Percentiles rank a stretch among this genome's conserved stretches.
Evolutionary conservation across 2,797 vertebrate species (phyloP).

Genomic region (Bucorvus abyssinicus): DNA sequence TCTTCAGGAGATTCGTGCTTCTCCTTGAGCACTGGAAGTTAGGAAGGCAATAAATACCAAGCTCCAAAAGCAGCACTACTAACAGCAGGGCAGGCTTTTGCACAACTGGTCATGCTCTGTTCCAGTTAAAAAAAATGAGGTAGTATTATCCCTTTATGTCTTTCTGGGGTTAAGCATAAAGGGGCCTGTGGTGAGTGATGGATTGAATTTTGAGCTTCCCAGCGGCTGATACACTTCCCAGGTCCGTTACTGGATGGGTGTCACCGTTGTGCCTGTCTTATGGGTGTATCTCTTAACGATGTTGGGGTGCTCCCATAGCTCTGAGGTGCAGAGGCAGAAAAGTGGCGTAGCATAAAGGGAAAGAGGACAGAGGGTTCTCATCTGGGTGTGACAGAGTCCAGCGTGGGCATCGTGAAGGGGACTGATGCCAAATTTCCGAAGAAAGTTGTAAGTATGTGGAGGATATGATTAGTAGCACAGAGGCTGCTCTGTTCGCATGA

Average conservation of each 20-base stretch:
- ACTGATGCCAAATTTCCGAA: neutral
- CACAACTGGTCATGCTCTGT: neutral
- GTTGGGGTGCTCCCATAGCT: neutral
- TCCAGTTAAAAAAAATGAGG: neutral
- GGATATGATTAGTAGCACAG: neutral
- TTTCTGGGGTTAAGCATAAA: neutral
- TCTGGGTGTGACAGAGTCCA: neutral
- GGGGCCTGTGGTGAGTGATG: neutral
- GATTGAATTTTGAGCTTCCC: neutral
- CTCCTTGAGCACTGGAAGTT: neutral
- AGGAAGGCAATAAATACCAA: neutral
- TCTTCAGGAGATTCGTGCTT: neutral
- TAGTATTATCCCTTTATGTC: neutral
- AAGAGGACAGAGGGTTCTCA: neutral
- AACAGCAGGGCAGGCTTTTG: neutral
- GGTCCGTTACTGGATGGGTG: neutral
- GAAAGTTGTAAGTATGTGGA: neutral
- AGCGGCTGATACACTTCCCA: neutral
- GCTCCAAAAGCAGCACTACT: neutral
- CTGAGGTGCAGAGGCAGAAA: neutral
- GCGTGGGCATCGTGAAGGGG: fast-evolving
- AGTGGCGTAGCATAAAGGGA: neutral
- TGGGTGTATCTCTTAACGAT: neutral
- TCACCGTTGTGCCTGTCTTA: neutral
- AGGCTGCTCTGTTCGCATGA: neutral